phyloP scores from a whole-genome alignment of 53 echinoderm and acorn worm genomes.

The Astropecten irregularis region DNA sequence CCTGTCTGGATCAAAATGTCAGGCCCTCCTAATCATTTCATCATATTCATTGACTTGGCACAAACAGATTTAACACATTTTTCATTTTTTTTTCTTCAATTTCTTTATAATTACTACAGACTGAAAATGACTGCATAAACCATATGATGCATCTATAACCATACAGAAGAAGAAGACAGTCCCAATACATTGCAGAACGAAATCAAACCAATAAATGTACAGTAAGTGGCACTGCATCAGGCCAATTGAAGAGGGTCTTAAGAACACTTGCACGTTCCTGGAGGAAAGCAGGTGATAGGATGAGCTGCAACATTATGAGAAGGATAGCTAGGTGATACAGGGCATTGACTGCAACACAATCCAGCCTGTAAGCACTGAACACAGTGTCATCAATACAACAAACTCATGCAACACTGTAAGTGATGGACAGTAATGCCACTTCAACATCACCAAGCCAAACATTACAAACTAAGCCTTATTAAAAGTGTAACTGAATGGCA shows the following conservation, averaged over 20 bases:
- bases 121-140: too few relatives aligned
- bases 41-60: too few relatives aligned
- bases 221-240: not conserved
- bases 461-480: too few relatives aligned
- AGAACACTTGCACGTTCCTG: conserved; percentile 9
- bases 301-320: conserved; percentile 41
- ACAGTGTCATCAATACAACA: not conserved
- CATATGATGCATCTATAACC: too few relatives aligned
- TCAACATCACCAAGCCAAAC: not conserved
- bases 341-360: conserved; percentile 38
- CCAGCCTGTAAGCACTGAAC: not conserved
- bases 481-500: too few relatives aligned
- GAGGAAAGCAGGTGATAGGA: conserved; percentile 25
- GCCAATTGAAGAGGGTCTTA: conserved; percentile 4
- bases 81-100: too few relatives aligned
- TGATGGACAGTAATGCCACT: not conserved
- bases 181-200: too few relatives aligned
- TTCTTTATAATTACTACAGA: too few relatives aligned
- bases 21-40: too few relatives aligned
- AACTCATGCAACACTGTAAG: not conserved
- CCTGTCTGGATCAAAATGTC: too few relatives aligned
- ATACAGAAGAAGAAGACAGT: too few relatives aligned
- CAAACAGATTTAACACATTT: too few relatives aligned
- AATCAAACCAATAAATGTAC: conserved; percentile 2
- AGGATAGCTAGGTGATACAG: not conserved